Percentiles rank a stretch among this genome's conserved stretches.
Evolutionary conservation across 2,888 invertebrate species (phyloP).

Genomic region (Ennomos fuscantarius): DNA sequence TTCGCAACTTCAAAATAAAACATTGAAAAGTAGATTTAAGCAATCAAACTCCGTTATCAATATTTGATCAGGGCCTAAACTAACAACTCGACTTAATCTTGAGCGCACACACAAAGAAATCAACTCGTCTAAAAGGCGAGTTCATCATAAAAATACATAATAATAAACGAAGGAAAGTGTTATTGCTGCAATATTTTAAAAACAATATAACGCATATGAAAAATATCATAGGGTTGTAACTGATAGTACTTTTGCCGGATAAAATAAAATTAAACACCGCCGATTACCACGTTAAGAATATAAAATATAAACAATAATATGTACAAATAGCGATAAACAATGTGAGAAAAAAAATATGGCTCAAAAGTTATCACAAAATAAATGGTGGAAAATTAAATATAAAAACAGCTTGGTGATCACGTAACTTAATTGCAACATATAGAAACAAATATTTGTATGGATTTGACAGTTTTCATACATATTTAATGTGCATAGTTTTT

Average conservation of each 20-base stretch:
- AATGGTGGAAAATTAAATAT: too few relatives aligned
- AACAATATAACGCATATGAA: slow-evolving; percentile 68
- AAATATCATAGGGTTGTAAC: slow-evolving; percentile 56
- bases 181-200: slow-evolving; percentile 59
- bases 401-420: too few relatives aligned
- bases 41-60: slow-evolving; percentile 50
- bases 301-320: too few relatives aligned
- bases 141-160: slow-evolving; percentile 29
- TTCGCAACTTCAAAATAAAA: slow-evolving; percentile 43
- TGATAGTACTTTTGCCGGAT: slow-evolving; percentile 3
- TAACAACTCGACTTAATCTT: slow-evolving; percentile 56
- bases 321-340: too few relatives aligned
- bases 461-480: too few relatives aligned
- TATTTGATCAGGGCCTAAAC: slow-evolving; percentile 52
- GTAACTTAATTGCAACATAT: too few relatives aligned
- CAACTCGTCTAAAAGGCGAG: slow-evolving; percentile 35
- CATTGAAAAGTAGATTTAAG: slow-evolving; percentile 38
- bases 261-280: too few relatives aligned
- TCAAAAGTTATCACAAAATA: too few relatives aligned
- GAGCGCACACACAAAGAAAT: slow-evolving; percentile 45
- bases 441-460: too few relatives aligned
- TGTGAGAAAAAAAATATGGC: neutral
- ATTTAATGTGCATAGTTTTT: too few relatives aligned
- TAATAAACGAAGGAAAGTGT: slow-evolving; percentile 36
- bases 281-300: too few relatives aligned